Evolutionary conservation across 2,888 invertebrate species (phyloP).

Genomic region (Drosophila pseudotalamancana): DNA sequence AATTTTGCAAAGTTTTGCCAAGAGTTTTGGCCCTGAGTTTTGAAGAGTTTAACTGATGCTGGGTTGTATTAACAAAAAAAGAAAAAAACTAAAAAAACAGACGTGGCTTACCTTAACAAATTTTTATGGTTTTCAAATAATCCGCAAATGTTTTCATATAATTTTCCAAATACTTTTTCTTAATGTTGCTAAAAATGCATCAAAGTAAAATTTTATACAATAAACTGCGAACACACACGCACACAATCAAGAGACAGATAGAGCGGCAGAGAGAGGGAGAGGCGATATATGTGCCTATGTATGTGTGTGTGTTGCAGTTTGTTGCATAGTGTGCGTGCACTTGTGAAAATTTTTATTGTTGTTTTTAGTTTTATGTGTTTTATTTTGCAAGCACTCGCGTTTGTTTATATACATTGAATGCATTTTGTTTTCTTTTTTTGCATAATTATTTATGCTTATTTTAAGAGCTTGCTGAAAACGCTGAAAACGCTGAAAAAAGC

Average conservation of each 20-base stretch:
- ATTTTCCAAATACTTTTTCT: background rate
- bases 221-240: conserved; percentile 18
- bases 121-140: conserved; percentile 4
- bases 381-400: conserved; percentile 4
- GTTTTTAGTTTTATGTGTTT: conserved; percentile 4
- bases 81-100: background rate
- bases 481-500: too few relatives aligned
- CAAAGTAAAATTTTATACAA: conserved; percentile 27
- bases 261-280: conserved; percentile 19
- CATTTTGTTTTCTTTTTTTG: conserved; percentile 6
- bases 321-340: conserved; percentile 43
- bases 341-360: conserved; percentile 55
- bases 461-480: background rate
- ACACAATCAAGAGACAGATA: background rate
- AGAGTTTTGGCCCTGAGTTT: conserved; percentile 62
- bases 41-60: conserved; percentile 10
- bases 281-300: conserved; percentile 19
- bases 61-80: background rate
- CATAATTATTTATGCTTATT: background rate
- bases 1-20: conserved; percentile 59
- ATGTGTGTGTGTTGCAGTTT: conserved; percentile 34
- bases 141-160: conserved; percentile 14
- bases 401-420: background rate
- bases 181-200: conserved; percentile 27
- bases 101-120: conserved; percentile 29